Conservation (phyloP, 2,113 vertebrate genomes). For the Brachypteracias leptosomus region DNA sequence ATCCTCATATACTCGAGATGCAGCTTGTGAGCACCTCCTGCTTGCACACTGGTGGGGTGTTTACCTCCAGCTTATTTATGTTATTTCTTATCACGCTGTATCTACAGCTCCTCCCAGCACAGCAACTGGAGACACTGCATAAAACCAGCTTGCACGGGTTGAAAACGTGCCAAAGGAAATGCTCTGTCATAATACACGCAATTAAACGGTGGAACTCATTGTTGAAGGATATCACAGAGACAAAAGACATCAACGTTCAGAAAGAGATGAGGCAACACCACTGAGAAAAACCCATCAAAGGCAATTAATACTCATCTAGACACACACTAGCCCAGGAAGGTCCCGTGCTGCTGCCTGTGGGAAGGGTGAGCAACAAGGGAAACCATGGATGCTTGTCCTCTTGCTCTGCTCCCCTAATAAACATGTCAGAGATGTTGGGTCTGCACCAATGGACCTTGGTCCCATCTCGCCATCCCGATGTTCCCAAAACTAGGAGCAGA, state of each 20-base stretch:
- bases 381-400: background rate
- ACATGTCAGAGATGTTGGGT: background rate
- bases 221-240: accelerated
- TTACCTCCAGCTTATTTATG: background rate
- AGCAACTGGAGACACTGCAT: background rate
- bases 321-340: background rate
- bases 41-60: too few relatives aligned
- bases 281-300: background rate
- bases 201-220: accelerated
- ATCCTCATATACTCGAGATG: background rate
- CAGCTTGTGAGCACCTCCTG: background rate
- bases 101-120: background rate
- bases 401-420: background rate
- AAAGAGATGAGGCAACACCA: background rate
- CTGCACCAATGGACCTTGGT: background rate
- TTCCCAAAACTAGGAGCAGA: background rate
- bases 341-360: background rate
- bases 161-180: background rate
- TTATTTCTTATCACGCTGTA: background rate
- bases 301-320: background rate
- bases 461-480: background rate
- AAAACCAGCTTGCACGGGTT: background rate
- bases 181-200: accelerated
- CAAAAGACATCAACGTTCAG: background rate
- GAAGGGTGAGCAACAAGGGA: background rate